Evolutionary conservation across 2,113 vertebrate species (phyloP).

Genomic region (Tympanuchus pallidicinctus): DNA sequence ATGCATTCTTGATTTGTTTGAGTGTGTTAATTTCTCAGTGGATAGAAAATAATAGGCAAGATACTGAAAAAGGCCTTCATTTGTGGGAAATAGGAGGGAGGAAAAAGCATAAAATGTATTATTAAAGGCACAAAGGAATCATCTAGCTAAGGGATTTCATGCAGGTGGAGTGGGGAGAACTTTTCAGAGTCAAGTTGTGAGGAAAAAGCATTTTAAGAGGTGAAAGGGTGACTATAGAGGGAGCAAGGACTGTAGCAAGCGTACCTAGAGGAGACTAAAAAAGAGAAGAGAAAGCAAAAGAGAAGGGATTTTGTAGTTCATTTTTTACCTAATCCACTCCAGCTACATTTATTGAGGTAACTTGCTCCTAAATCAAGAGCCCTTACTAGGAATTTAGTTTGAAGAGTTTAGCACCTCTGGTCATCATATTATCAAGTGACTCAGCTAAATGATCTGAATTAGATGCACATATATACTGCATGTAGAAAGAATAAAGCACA

Average conservation of each 20-base stretch:
- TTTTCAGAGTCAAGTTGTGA: not conserved
- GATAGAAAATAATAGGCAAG: slow-evolving; percentile 3
- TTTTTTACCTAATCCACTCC: not conserved
- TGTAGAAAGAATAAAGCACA: not conserved
- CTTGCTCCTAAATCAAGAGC: not conserved
- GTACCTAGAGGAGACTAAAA: rapidly evolving
- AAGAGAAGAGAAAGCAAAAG: not conserved
- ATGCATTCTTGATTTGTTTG: slow-evolving; percentile 49
- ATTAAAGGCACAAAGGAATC: not conserved
- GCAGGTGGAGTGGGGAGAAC: not conserved
- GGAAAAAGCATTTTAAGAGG: not conserved
- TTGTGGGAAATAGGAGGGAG: not conserved
- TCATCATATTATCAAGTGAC: not conserved
- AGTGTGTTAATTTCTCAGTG: slow-evolving; percentile 20
- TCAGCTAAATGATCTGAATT: not conserved
- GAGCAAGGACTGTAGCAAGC: no score
- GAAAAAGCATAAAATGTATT: not conserved
- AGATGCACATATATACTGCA: not conserved
- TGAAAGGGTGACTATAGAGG: rapidly evolving
- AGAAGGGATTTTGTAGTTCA: rapidly evolving
- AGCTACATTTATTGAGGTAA: not conserved
- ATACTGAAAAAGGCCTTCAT: not conserved
- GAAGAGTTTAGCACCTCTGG: not conserved
- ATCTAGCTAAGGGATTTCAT: rapidly evolving
- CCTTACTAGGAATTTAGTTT: not conserved